Percentiles rank a stretch among this genome's conserved stretches.
phyloP scores from a whole-genome alignment of 2,113 vertebrate species.

The Stegostoma tigrinum region DNA sequence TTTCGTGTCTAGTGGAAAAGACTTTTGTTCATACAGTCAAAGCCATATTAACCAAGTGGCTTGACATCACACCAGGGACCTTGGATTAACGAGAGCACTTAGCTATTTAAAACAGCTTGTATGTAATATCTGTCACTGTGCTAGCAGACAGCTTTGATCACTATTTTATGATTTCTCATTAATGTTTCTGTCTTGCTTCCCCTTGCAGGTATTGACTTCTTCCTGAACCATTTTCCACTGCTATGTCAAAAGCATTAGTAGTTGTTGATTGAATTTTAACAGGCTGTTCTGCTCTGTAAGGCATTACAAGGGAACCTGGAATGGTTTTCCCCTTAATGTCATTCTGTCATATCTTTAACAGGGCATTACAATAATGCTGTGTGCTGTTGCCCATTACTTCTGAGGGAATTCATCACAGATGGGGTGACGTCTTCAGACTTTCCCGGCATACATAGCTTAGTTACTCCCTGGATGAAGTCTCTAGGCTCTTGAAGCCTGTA shows the following conservation, averaged over 20 bases:
- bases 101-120: constrained; percentile 1
- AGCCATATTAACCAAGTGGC: not conserved
- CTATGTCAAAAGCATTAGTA: not conserved
- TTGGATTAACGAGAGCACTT: not conserved
- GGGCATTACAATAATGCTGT: not conserved
- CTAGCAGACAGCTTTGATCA: not conserved
- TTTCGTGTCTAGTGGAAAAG: not conserved
- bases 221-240: not conserved
- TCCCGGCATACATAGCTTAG: not conserved
- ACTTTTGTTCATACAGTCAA: not conserved
- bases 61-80: not conserved
- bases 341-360: no score
- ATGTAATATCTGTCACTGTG: not conserved
- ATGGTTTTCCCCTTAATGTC: not conserved
- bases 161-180: not conserved
- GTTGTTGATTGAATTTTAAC: not conserved
- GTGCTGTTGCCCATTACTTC: not conserved
- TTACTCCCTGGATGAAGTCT: not conserved
- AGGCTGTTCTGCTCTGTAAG: not conserved
- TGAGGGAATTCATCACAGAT: not conserved
- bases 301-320: not conserved
- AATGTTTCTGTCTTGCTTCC: not conserved
- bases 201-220: not conserved
- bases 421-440: not conserved
- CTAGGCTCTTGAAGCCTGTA: no score